Evolutionary conservation across 2,113 vertebrate genomes (phyloP).

Genomic region (Lucifuga dentata): DNA sequence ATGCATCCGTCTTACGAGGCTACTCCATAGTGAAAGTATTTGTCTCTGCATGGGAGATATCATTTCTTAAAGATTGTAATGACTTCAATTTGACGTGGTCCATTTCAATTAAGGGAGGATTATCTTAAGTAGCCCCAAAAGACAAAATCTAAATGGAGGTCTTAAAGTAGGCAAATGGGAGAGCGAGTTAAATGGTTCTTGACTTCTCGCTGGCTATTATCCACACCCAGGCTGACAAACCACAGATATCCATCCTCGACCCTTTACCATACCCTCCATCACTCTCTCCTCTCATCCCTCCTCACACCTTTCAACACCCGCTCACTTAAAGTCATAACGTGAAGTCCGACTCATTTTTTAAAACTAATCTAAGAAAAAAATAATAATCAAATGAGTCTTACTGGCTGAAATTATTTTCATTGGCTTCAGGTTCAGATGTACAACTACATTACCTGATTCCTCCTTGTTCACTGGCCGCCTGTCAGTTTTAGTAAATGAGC

Average conservation of each 20-base stretch:
- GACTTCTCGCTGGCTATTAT: slow-evolving; percentile 65
- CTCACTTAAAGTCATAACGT: slow-evolving; percentile 7
- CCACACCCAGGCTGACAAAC: slow-evolving; percentile 49
- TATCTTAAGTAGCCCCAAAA: slow-evolving; percentile 73
- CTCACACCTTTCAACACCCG: slow-evolving; percentile 12
- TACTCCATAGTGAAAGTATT: slow-evolving; percentile 5
- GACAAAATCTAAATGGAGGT: slow-evolving; percentile 72
- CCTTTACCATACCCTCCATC: slow-evolving; percentile 46
- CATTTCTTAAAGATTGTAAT: slow-evolving; percentile 59
- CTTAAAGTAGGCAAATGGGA: slow-evolving; percentile 64
- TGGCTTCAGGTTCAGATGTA: neutral
- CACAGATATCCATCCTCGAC: slow-evolving; percentile 68
- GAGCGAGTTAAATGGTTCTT: slow-evolving; percentile 70
- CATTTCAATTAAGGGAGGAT: slow-evolving; percentile 74
- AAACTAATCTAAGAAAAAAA: slow-evolving; percentile 9
- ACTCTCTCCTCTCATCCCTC: slow-evolving; percentile 26
- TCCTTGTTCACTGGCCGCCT: slow-evolving; percentile 9
- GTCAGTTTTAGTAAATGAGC: slow-evolving; percentile 58
- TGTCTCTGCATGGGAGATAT: slow-evolving; percentile 38
- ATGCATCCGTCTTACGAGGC: neutral
- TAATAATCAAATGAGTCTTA: slow-evolving; percentile 8
- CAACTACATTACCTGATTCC: neutral
- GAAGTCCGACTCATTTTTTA: neutral
- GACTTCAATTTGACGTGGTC: slow-evolving; percentile 61
- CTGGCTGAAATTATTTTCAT: slow-evolving; percentile 3